Evolutionary conservation across 2,113 vertebrate species (phyloP).

Genomic region (Thryonomys swinderianus): DNA sequence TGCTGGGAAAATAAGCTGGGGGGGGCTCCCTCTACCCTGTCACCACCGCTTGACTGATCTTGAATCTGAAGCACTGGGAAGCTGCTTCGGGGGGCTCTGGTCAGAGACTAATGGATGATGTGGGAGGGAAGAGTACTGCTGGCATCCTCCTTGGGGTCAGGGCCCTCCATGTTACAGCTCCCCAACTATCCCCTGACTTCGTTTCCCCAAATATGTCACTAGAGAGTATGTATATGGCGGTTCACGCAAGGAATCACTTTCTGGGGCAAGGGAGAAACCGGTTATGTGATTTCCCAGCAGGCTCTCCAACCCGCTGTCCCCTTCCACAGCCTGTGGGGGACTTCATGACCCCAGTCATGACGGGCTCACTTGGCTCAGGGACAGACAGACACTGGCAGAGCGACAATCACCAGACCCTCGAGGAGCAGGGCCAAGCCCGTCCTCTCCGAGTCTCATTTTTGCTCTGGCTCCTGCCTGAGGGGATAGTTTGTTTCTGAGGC

Average conservation of each 20-base stretch:
- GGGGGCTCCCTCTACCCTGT: background rate
- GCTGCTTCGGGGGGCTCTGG: background rate
- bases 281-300: background rate
- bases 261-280: background rate
- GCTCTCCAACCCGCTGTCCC: background rate
- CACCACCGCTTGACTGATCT: background rate
- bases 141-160: background rate
- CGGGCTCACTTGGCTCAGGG: background rate
- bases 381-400: background rate
- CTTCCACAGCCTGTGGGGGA: background rate
- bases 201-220: background rate
- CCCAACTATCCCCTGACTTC: background rate
- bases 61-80: background rate
- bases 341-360: background rate
- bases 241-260: background rate
- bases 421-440: background rate
- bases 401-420: background rate
- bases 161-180: background rate
- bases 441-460: background rate
- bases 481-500: background rate
- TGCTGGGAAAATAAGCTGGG: background rate
- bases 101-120: background rate
- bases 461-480: background rate
- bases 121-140: background rate
- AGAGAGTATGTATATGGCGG: background rate